Conservation (phyloP, 2,113 vertebrate genomes). For the Antechinus stuartii region DNA sequence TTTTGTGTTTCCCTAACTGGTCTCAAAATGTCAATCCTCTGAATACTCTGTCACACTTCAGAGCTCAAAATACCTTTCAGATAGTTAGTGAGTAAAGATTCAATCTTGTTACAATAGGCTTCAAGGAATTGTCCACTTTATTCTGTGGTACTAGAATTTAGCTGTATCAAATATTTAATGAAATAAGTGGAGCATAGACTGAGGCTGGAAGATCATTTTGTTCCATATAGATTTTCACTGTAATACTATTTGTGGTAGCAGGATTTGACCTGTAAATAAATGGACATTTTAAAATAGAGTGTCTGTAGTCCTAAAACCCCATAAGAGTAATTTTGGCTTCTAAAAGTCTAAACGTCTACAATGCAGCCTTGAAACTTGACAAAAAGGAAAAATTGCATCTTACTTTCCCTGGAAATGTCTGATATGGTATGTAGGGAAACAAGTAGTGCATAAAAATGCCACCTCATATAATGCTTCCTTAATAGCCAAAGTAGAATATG, state of each 20-base stretch:
- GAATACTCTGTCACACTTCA: background rate
- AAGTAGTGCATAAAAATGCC: background rate
- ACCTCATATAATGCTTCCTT: background rate
- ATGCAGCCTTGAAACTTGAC: background rate
- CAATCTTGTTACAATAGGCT: slow-evolving; percentile 2
- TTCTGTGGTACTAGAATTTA: background rate
- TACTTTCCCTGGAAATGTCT: background rate
- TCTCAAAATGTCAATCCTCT: background rate
- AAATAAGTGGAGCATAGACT: background rate
- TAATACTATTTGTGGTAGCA: slow-evolving; percentile 4
- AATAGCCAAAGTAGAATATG: background rate
- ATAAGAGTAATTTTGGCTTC: background rate
- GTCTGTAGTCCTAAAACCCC: slow-evolving; percentile 2
- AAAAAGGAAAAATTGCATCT: slow-evolving; percentile 5
- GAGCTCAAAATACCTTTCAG: background rate
- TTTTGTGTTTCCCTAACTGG: background rate
- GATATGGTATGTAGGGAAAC: background rate
- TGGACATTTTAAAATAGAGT: background rate
- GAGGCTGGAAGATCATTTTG: background rate
- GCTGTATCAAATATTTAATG: slow-evolving; percentile 2
- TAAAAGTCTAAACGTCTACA: background rate
- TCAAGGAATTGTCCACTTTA: slow-evolving; percentile 4
- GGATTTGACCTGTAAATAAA: slow-evolving; percentile 7
- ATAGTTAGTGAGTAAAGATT: background rate
- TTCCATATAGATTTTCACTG: slow-evolving; percentile 1